Conservation (phyloP, 2,113 vertebrate genomes). For the Anhinga rufa region DNA sequence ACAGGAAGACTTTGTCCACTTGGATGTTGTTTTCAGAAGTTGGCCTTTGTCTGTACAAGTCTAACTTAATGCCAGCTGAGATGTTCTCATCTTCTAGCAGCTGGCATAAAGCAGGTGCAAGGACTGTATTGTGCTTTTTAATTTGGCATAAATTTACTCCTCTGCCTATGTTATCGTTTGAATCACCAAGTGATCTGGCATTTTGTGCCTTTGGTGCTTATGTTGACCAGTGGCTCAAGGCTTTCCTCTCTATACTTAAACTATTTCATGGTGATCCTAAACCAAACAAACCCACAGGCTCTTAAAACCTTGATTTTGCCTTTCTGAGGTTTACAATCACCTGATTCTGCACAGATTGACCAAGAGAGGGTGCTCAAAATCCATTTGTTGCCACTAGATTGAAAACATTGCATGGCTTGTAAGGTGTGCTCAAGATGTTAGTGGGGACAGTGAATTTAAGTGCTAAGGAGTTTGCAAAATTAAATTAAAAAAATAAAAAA, state of each 20-base stretch:
- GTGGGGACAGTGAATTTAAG: background rate
- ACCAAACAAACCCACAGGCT: background rate
- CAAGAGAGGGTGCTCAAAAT: constrained; percentile 42
- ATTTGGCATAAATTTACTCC: background rate
- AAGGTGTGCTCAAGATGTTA: background rate
- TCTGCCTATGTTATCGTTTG: background rate
- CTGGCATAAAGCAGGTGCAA: background rate
- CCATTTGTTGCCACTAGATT: background rate
- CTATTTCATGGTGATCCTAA: background rate
- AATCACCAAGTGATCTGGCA: background rate
- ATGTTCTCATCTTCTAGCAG: background rate
- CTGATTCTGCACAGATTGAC: background rate
- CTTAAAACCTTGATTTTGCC: background rate
- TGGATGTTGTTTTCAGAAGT: background rate
- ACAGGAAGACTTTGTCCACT: background rate
- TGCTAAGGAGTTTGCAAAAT: background rate
- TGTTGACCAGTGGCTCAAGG: background rate
- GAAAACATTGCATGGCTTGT: background rate
- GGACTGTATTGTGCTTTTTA: background rate
- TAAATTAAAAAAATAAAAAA: background rate
- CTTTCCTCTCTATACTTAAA: background rate
- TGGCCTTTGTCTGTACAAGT: background rate
- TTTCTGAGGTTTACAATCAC: background rate
- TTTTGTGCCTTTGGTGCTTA: background rate
- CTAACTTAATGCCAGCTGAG: background rate